Evolutionary conservation across 2,888 invertebrate genomes (phyloP).

Genomic region (Andrena dorsata): DNA sequence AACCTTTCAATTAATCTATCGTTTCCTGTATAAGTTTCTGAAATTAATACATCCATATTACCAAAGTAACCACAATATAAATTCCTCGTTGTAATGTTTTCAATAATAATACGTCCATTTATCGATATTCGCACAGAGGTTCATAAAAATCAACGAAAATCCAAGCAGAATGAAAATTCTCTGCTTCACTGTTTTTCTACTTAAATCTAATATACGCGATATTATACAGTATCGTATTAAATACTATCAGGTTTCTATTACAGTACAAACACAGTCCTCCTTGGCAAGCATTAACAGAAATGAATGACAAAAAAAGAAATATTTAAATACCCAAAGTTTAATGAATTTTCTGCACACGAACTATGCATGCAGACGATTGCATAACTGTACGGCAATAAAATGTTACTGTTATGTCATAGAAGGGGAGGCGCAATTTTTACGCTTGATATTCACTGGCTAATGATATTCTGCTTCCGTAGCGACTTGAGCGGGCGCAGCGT

Average conservation of each 20-base stretch:
- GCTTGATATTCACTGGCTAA: conserved; percentile 7
- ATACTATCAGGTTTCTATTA: not conserved
- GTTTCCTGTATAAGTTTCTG: too few species aligned
- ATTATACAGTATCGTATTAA: not conserved
- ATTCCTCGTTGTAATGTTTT: too few species aligned
- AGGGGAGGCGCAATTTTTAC: conserved; percentile 21
- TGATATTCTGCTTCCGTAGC: not conserved
- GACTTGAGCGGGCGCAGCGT: conserved; percentile 3
- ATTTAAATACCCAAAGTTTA: not conserved
- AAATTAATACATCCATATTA: too few species aligned
- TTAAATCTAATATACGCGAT: not conserved
- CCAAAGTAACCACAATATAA: too few species aligned
- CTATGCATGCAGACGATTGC: not conserved
- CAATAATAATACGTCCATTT: conserved; percentile 31
- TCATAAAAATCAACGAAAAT: conserved; percentile 1
- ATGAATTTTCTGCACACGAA: not conserved
- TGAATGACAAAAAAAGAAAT: not conserved
- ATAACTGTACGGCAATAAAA: not conserved
- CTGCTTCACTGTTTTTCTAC: not conserved
- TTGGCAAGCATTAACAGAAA: conserved; percentile 13
- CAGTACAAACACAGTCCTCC: not conserved
- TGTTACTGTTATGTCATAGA: not conserved
- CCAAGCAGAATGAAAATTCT: not conserved
- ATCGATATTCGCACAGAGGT: conserved; percentile 59
- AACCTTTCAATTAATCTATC: too few species aligned